A percentile compares a stretch with the other conserved stretches of the same genome.
These are phyloP conservation scores for Urocitellus parryii DNA, from an alignment of 2,113 vertebrate genomes.

Conservation along the genomic window DNA sequence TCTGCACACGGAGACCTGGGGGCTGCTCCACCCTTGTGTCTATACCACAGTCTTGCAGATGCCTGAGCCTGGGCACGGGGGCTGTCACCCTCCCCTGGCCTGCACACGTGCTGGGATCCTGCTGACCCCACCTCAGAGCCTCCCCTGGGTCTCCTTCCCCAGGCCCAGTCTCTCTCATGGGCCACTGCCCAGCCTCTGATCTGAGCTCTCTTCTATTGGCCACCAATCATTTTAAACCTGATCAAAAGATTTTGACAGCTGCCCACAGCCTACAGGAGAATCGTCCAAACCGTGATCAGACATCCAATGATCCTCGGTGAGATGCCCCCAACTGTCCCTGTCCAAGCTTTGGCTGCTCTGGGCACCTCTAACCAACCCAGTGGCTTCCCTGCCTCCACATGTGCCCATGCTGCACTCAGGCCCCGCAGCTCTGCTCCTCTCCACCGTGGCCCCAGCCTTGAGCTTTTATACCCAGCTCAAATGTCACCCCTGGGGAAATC, in stretches of 20 bases:
- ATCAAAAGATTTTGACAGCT: background rate
- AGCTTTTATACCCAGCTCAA: background rate
- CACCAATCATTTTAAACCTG: background rate
- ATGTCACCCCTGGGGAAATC: background rate
- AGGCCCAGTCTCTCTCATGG: background rate
- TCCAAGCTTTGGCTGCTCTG: background rate
- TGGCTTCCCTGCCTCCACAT: background rate
- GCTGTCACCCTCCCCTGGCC: background rate
- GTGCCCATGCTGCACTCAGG: fast-evolving
- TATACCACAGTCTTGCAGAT: background rate
- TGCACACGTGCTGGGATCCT: background rate
- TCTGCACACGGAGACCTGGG: background rate
- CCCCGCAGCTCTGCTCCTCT: background rate
- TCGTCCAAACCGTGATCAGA: background rate
- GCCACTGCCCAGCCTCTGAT: background rate
- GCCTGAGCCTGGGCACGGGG: background rate
- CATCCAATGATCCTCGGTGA: background rate
- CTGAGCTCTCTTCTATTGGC: background rate
- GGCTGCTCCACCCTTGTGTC: background rate
- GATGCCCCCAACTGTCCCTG: fast-evolving
- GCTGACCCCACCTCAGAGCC: background rate
- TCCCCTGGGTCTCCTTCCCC: background rate
- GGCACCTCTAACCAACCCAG: no score
- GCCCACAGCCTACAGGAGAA: background rate
- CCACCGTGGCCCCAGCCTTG: no score